Conservation (phyloP, 1,140 invertebrate genomes). For the Popillia japonica region DNA sequence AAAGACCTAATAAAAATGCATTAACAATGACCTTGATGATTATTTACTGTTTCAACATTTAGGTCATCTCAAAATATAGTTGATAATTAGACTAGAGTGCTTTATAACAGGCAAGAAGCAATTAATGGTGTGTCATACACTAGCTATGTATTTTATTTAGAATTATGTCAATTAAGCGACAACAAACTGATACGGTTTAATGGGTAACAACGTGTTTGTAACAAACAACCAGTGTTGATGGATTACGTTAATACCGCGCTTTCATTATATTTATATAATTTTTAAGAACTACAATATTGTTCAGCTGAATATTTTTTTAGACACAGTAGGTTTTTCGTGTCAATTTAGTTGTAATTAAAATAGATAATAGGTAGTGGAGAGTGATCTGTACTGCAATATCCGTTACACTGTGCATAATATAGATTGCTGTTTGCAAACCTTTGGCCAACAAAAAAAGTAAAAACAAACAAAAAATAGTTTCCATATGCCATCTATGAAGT, state of each 20-base stretch:
- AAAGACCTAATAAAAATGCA: neutral
- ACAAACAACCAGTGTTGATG: neutral
- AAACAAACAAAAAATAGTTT: too few relatives aligned
- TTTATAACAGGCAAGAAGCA: constrained; percentile 17
- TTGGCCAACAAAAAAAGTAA: too few relatives aligned
- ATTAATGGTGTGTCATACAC: constrained; percentile 11
- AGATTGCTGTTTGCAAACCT: too few relatives aligned
- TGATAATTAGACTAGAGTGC: neutral
- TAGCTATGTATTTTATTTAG: neutral
- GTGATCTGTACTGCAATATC: too few relatives aligned
- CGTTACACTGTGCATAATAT: too few relatives aligned
- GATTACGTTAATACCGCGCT: neutral
- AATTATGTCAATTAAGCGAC: constrained; percentile 24
- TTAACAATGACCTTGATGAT: constrained; percentile 27
- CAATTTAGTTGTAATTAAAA: too few relatives aligned
- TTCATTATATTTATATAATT: too few relatives aligned
- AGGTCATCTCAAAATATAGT: constrained; percentile 12
- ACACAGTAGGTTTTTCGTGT: too few relatives aligned
- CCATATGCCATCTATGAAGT: too few relatives aligned
- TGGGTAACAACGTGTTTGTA: neutral
- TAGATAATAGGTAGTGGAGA: too few relatives aligned
- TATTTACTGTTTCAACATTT: constrained; percentile 21
- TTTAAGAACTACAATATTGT: too few relatives aligned
- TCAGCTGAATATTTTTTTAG: too few relatives aligned
- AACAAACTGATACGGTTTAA: neutral